Base-by-base conservation (phyloP, 2,113 vertebrate genomes). In the Callionymus lyra region DNA sequence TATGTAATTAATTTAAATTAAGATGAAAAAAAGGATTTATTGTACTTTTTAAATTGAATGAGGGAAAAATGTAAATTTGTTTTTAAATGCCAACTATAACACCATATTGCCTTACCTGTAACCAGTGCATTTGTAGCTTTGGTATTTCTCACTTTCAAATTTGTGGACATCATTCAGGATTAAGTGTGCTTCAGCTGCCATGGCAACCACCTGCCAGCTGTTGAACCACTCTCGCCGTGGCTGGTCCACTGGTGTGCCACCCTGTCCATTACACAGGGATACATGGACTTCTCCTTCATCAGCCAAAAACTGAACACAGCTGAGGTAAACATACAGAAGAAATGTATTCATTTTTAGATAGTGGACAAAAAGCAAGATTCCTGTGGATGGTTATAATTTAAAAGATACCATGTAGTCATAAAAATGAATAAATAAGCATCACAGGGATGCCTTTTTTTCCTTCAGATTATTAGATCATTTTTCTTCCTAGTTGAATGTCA, bases 161-260 rank as follows among this genome's bases (percentile, higher is more conserved):
- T 86, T 84, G 37, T 35, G 78, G 42, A 97, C 65, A 0, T 84
- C 33, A 32, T 82, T 91, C 38, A 97, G 68, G 74, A 98, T 66
- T 6, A 94, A 84, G 0, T 88, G 82, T 0, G 91, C 92, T 31
- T 74, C 83, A 0, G 95, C 88, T 46, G 94, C 95, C 91, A 95
- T 85, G 10, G 90, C 85, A 52, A 85, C 88, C 10, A 87, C 82
- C 73, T 98, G 94, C 95, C 95, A 98, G 72, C 95, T 98, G 82
- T 98, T 96, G 76, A 97, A 90, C 91, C 94, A 93, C 49, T 93
- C 91, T 53, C 95, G 87, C 64, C 54, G 66, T 0, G 89, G 91
- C 12, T 76, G 84, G 63, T 98, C 95, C 1, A 58, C 88, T 2
- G 89, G 90, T 3, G 95, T 97, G 2, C 94, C 95, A 1, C 95